Base-by-base conservation (phyloP, 2,888 invertebrate genomes). In the Apoda limacodes region DNA sequence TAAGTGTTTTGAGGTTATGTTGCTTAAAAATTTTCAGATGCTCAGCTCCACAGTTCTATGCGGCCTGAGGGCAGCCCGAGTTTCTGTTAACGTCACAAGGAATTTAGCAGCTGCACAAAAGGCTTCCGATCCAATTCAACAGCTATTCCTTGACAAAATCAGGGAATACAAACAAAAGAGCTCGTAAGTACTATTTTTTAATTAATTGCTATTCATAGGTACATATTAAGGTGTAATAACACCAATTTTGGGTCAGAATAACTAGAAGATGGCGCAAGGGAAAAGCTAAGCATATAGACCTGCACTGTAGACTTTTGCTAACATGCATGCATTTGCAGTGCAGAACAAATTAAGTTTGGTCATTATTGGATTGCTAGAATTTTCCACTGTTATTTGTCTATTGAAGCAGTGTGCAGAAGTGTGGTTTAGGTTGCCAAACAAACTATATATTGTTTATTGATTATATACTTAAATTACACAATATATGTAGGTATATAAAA, bases 111-210 rank as follows among this genome's bases (percentile, higher is more conserved):
- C 92, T 25, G 67, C 86, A 28, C 88, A 88, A 23, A 91, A 90
- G 62, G 89, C 87, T 2, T 71, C 83, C 2, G 97, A 98, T 64
- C 96, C 97, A 3, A 93, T 98, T 55, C 97, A 97, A 67, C 90
- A 96, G 67, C 75, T 97, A 28, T 98, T 98, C 68, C 64, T 97
- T 21, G 93, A 96, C 46, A 96, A 97, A 86, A 84, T 97, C 46
- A 84, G 88, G 41, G 95, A 96, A 75, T 98, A 95, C 82, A 90
- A 87, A 60, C 82, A 88, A 50, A 94, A 95, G 66, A 90, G 91
- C 83, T 71, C 84, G 95, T 95, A 85, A 83, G 88, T 84, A 48
- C 22, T 34, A n/a, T 19, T 31, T 35, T 12, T 15, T 30, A 11
- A n/a, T 22, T 13, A 15, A 14, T 14, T 26, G 30, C 20, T 34